phyloP scores from a whole-genome alignment of 1,140 invertebrate species.

The Hyles euphorbiae region DNA sequence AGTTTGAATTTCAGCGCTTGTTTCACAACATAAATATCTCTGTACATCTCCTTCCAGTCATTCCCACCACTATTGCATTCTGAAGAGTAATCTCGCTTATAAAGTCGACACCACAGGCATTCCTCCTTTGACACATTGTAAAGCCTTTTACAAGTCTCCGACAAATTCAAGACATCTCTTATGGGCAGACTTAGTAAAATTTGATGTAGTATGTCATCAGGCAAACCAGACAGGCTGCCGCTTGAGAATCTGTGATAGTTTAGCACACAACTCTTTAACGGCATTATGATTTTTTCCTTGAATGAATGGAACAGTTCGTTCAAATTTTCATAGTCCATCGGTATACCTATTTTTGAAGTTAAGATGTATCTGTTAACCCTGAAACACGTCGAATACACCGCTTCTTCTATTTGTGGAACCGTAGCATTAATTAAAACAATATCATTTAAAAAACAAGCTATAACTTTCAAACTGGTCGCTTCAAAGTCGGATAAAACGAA shows the following conservation, averaged over 20 bases:
- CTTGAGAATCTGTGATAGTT: slow-evolving; percentile 24
- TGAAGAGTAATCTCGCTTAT: slow-evolving; percentile 31
- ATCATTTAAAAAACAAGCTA: slow-evolving; percentile 21
- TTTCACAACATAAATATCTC: slow-evolving; percentile 21
- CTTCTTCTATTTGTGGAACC: slow-evolving; percentile 18
- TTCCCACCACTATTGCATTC: slow-evolving; percentile 15
- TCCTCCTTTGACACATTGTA: slow-evolving; percentile 28
- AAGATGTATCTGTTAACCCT: slow-evolving; percentile 20
- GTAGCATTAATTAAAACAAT: slow-evolving; percentile 32
- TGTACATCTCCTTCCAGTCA: slow-evolving; percentile 25
- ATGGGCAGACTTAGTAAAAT: slow-evolving; percentile 31
- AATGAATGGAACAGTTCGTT: slow-evolving; percentile 18
- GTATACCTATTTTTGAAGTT: slow-evolving; percentile 20
- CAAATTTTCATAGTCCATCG: slow-evolving; percentile 21
- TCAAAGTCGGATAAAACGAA: slow-evolving; percentile 25
- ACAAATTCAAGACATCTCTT: slow-evolving; percentile 29
- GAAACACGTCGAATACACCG: slow-evolving; percentile 35
- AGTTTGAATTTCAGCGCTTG: slow-evolving; percentile 11
- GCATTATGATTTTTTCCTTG: slow-evolving; percentile 31
- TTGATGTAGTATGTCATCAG: slow-evolving; percentile 28
- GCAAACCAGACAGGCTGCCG: slow-evolving; percentile 29
- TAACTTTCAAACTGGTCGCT: slow-evolving; percentile 29
- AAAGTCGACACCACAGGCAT: slow-evolving; percentile 29
- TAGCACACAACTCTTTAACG: slow-evolving; percentile 31
- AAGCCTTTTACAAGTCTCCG: slow-evolving; percentile 33